Conservation (phyloP, 2,888 invertebrate species). For the Loripinus fragilis region DNA sequence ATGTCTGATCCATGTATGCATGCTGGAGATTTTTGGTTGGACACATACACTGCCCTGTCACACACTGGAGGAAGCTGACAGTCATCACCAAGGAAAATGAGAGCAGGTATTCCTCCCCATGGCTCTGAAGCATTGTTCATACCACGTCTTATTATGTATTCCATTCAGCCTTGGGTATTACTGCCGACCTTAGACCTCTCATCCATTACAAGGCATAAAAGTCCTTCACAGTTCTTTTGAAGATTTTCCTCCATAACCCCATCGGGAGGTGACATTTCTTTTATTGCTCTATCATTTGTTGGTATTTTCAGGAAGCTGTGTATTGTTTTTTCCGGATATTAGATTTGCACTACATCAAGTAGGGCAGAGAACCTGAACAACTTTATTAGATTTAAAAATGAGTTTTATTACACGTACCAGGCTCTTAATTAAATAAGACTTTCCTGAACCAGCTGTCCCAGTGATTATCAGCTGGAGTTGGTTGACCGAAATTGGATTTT, state of each 20-base stretch:
- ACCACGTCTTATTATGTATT: constrained; percentile 38
- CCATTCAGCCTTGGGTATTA: constrained; percentile 52
- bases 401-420: constrained; percentile 2
- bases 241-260: constrained; percentile 21
- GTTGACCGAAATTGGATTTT: too few relatives aligned
- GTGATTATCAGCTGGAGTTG: too few relatives aligned
- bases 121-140: constrained; percentile 15
- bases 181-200: constrained; percentile 41
- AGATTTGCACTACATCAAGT: constrained; percentile 64
- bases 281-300: too few relatives aligned
- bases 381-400: constrained; percentile 40
- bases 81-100: constrained; percentile 35
- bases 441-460: neutral
- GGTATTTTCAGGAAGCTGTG: constrained; percentile 54
- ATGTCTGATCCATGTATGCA: constrained; percentile 46
- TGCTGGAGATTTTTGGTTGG: neutral
- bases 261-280: constrained; percentile 29
- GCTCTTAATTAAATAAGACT: neutral
- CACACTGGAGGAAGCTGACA: constrained; percentile 59
- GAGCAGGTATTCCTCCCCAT: constrained; percentile 58
- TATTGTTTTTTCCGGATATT: constrained; percentile 53
- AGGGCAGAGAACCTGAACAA: constrained; percentile 60
- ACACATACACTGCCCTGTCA: too few relatives aligned
- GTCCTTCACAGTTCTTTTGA: constrained; percentile 44
- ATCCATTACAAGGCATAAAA: constrained; percentile 41